These are phyloP conservation scores for Catagonus wagneri DNA, from an alignment of 2,113 vertebrate genomes.

Conservation along the genomic window DNA sequence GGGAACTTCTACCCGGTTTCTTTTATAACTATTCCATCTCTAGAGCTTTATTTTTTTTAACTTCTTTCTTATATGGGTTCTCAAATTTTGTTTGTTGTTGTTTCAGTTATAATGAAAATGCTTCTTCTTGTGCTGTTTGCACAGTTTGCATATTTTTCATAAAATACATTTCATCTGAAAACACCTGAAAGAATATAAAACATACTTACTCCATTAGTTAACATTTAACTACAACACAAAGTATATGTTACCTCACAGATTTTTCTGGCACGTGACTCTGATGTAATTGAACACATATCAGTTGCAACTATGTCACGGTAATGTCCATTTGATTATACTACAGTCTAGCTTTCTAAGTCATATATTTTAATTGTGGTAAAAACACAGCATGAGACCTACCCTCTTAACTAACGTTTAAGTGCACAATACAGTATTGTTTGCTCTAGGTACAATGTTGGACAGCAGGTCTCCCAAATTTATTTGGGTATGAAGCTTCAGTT, in stretches of 20 bases:
- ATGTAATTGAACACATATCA: slow-evolving; percentile 17
- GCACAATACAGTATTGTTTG: neutral
- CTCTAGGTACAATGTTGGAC: neutral
- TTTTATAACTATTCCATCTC: slow-evolving; percentile 44
- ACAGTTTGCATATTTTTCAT: slow-evolving; percentile 38
- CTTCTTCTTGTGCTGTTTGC: slow-evolving; percentile 34
- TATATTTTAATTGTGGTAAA: neutral
- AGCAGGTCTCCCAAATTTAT: neutral
- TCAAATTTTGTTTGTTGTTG: slow-evolving; percentile 9
- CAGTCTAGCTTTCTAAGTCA: slow-evolving; percentile 26
- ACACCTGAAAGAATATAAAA: slow-evolving; percentile 48
- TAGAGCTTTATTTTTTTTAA: neutral
- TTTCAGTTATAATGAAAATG: slow-evolving; percentile 14
- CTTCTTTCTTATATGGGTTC: neutral
- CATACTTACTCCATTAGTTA: slow-evolving; percentile 5
- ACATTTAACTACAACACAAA: neutral
- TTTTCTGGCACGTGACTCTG: slow-evolving; percentile 2
- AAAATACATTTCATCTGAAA: slow-evolving; percentile 38
- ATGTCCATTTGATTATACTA: slow-evolving; percentile 47
- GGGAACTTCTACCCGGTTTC: neutral
- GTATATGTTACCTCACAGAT: slow-evolving; percentile 1
- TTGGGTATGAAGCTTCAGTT: slow-evolving; percentile 1
- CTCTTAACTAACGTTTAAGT: neutral
- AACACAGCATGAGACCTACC: neutral
- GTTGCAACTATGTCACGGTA: slow-evolving; percentile 32